Conservation (phyloP, 1,140 invertebrate genomes). For the Lanistes nyassanus region DNA sequence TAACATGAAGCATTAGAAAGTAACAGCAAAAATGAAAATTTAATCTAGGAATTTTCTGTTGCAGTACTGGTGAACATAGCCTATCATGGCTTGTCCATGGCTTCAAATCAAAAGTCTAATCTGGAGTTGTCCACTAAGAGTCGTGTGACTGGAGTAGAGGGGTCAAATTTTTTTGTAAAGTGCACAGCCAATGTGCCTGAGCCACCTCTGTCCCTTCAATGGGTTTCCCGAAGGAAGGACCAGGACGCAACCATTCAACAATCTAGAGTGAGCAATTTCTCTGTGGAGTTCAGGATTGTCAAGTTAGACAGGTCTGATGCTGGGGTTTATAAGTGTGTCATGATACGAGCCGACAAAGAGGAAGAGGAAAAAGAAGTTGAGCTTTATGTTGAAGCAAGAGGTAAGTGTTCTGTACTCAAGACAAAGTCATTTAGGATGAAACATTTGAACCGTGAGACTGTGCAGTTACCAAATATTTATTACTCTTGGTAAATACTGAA, state of each 20-base stretch:
- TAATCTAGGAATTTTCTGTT: no score
- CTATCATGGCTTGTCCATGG: no score
- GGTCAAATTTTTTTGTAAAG: background rate
- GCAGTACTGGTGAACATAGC: no score
- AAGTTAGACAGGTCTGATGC: conserved; percentile 23
- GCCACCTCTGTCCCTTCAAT: conserved; percentile 1
- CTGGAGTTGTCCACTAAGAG: no score
- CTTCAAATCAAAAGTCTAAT: no score
- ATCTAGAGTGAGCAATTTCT: background rate
- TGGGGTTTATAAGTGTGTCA: conserved; percentile 24
- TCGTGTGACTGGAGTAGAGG: conserved; percentile 9
- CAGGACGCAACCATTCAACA: background rate
- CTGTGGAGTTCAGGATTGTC: conserved; percentile 4
- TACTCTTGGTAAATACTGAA: no score
- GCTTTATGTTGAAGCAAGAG: conserved; percentile 10
- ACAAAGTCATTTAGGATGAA: no score
- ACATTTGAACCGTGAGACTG: no score
- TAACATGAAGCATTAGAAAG: no score
- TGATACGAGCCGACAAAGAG: conserved; percentile 5
- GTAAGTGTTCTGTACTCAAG: no score
- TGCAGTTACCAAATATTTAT: no score
- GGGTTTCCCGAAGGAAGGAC: background rate
- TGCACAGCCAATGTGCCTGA: conserved; percentile 7
- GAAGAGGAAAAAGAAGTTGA: conserved; percentile 10
- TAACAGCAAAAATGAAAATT: no score